Evolutionary conservation across 92 coral and sea anemone species (phyloP).

Genomic region (Hydrozoanthus gracilis): DNA sequence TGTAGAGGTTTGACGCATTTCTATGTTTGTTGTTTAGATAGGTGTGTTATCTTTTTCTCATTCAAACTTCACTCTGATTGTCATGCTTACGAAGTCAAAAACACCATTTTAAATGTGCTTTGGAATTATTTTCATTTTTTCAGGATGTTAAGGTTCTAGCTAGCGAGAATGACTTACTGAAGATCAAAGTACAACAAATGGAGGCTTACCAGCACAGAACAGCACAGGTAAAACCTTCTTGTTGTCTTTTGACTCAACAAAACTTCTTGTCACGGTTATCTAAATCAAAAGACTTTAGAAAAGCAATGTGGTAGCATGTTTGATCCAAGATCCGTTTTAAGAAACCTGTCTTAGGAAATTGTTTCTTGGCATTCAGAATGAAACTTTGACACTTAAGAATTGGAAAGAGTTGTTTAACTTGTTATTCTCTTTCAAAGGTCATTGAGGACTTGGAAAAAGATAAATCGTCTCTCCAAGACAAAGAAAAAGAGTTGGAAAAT

Average conservation of each 20-base stretch:
- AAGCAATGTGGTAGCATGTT: no score
- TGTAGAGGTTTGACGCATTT: neutral
- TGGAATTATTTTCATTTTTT: neutral
- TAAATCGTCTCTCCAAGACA: conserved; percentile 2
- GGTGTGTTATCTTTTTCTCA: neutral
- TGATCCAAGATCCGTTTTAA: no score
- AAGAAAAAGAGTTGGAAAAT: neutral
- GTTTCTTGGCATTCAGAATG: neutral
- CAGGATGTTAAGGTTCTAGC: conserved; percentile 21
- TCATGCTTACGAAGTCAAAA: neutral
- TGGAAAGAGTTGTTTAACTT: neutral
- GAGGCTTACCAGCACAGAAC: neutral
- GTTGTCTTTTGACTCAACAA: neutral
- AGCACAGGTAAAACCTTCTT: conserved; percentile 22
- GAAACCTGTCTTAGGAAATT: neutral
- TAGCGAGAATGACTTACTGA: conserved; percentile 12
- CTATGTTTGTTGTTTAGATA: neutral
- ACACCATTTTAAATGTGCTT: no score
- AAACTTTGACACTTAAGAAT: neutral
- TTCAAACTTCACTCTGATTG: neutral
- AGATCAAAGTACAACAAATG: neutral
- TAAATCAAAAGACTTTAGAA: no score
- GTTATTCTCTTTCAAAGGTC: neutral
- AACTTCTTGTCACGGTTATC: no score
- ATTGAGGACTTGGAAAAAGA: conserved; percentile 26